Percentiles rank a stretch among this genome's conserved stretches.
phyloP scores from a whole-genome alignment of 2,888 invertebrate species.

The Epirrhoe alternata region DNA sequence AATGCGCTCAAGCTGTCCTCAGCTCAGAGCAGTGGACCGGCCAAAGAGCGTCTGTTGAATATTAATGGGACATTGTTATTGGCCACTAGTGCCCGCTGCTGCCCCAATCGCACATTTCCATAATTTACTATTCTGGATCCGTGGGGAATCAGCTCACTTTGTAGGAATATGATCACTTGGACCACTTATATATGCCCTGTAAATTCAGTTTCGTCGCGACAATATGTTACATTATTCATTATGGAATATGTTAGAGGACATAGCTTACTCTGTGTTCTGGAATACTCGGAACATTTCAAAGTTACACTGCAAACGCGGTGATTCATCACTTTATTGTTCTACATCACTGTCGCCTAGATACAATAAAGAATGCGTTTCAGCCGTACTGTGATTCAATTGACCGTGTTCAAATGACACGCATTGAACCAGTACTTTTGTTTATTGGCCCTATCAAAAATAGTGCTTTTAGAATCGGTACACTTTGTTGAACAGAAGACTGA shows the following conservation, averaged over 20 bases:
- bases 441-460: neutral
- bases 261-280: slow-evolving; percentile 54
- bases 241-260: slow-evolving; percentile 60
- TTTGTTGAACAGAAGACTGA: neutral
- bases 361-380: slow-evolving; percentile 52
- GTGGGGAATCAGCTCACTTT: slow-evolving; percentile 79
- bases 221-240: slow-evolving; percentile 69
- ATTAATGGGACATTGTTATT: slow-evolving; percentile 85
- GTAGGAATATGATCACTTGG: slow-evolving; percentile 77
- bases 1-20: slow-evolving; percentile 69
- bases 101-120: slow-evolving; percentile 84
- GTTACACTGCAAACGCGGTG: slow-evolving; percentile 44
- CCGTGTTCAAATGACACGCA: neutral
- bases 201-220: slow-evolving; percentile 65
- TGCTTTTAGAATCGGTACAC: neutral
- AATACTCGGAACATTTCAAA: slow-evolving; percentile 50
- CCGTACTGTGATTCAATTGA: slow-evolving; percentile 27
- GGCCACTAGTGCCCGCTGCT: slow-evolving; percentile 82
- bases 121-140: slow-evolving; percentile 85
- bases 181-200: slow-evolving; percentile 71
- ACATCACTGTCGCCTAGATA: slow-evolving; percentile 49
- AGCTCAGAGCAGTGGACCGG: slow-evolving; percentile 66
- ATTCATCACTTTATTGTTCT: slow-evolving; percentile 59
- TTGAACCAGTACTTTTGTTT: neutral
- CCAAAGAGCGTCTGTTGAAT: slow-evolving; percentile 83